These are phyloP conservation scores for Calidris pygmaea DNA, from an alignment of 2,113 vertebrate genomes.

Conservation along the genomic window DNA sequence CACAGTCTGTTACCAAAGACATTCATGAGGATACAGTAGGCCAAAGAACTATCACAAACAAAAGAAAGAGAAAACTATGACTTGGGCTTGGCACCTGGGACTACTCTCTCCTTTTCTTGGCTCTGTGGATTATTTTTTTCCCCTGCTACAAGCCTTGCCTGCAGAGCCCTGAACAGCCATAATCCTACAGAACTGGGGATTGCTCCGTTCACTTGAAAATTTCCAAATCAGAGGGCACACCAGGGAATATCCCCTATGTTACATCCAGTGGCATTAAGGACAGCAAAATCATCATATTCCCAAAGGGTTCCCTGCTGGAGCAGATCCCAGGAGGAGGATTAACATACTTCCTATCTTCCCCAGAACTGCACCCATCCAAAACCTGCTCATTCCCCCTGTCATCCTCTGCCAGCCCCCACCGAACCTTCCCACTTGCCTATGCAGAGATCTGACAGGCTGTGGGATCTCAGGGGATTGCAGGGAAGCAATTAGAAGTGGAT, in stretches of 20 bases:
- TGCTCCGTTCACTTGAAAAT: neutral
- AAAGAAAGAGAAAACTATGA: neutral
- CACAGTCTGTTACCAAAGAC: neutral
- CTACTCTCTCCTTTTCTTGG: neutral
- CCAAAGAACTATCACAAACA: neutral
- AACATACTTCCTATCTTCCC: neutral
- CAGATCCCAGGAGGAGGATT: neutral
- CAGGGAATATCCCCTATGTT: neutral
- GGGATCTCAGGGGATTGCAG: neutral
- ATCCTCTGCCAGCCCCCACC: conserved; percentile 12
- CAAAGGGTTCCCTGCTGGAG: neutral
- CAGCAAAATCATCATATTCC: neutral
- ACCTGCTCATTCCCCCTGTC: neutral
- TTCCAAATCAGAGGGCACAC: neutral
- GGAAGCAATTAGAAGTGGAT: neutral
- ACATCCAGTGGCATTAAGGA: neutral
- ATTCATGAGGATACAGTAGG: neutral
- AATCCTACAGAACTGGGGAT: neutral
- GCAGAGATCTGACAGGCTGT: neutral
- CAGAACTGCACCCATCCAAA: neutral
- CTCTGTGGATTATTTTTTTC: neutral
- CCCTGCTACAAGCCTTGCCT: neutral
- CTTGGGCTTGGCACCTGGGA: neutral
- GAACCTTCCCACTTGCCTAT: neutral
- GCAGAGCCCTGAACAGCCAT: neutral